phyloP scores from a whole-genome alignment of 2,888 invertebrate genomes.

The Conomelus anceps region DNA sequence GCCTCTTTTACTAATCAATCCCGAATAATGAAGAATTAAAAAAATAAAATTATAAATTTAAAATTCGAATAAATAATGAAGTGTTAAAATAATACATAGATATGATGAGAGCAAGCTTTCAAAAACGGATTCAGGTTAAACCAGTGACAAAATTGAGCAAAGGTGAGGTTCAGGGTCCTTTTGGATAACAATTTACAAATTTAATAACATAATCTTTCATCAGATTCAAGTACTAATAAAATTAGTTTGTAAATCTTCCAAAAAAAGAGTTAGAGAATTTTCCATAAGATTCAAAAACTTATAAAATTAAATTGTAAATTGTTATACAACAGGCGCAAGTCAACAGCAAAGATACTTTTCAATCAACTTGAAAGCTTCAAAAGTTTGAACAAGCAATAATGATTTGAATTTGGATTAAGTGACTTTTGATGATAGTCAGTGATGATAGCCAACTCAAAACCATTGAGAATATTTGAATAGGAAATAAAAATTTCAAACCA shows the following conservation, averaged over 20 bases:
- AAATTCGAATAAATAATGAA: neutral
- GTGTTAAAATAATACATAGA: neutral
- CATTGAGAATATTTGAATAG: neutral
- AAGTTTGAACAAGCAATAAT: neutral
- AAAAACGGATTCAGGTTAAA: neutral
- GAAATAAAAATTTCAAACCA: neutral
- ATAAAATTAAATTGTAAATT: too few species aligned
- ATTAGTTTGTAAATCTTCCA: too few species aligned
- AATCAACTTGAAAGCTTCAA: too few species aligned
- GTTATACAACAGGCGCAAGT: too few species aligned
- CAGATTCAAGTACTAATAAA: too few species aligned
- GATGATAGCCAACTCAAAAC: neutral
- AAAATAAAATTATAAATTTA: too few species aligned
- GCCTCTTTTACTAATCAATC: neutral
- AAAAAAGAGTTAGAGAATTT: too few species aligned
- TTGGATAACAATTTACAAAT: too few species aligned
- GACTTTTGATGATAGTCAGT: neutral
- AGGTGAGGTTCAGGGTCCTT: too few species aligned
- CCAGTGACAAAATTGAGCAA: neutral
- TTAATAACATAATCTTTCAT: too few species aligned
- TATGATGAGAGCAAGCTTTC: neutral
- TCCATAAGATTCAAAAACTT: too few species aligned
- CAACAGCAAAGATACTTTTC: neutral
- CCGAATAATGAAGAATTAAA: too few species aligned
- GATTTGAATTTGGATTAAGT: neutral